Base-by-base conservation (phyloP, 2,113 vertebrate species). In the Heterocephalus glaber region DNA sequence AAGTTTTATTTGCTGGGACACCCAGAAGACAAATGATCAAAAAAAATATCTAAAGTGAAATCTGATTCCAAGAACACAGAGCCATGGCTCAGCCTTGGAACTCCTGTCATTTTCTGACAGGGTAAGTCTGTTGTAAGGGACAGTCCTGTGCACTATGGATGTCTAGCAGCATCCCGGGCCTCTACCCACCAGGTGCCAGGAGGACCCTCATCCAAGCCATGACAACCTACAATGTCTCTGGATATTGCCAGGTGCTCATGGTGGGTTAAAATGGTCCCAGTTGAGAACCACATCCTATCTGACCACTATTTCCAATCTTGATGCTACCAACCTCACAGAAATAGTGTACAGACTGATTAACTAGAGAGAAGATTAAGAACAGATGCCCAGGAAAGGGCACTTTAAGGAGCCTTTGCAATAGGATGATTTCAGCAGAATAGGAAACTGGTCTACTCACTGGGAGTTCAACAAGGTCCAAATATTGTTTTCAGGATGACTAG, bases 121-220 rank as follows among this genome's bases (percentile, higher is more conserved):
- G 7, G 11, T 11, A 9, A 5, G 3, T n/a, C 76, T 17, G 44
- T 7, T 24, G 30, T 2, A 44, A 35, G 6, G 10, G 41, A 20
- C 61, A 3, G 2, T 12, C 38, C 68, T 58, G 1, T 8, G 41
- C 19, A 3, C 2, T 2, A 8, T 0, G 44, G 66, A 35, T 0
- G 1, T 16, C 28, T 1, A 44, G 72, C 61, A 17, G 66, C 41
- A 30, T 10, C 81, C 35, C 30, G 56, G 30, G 56, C 5, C 41
- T 66, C 65, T 13, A 86, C 16, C 5, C 77, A 10, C 19, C 3
- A 11, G 9, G 5, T 9, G 44, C 49, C 56, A 74, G 44, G 4
- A 76, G 17, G 26, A 52, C 49, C 17, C 30, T 22, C 49, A n/a
- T 19, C 47, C 30, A 35, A 33, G 30, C 49, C 30, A 54, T 79